A percentile compares a stretch with the other conserved stretches of the same genome.
Evolutionary conservation across 2,888 invertebrate genomes (phyloP).

Genomic region (Plebejus melissa): DNA sequence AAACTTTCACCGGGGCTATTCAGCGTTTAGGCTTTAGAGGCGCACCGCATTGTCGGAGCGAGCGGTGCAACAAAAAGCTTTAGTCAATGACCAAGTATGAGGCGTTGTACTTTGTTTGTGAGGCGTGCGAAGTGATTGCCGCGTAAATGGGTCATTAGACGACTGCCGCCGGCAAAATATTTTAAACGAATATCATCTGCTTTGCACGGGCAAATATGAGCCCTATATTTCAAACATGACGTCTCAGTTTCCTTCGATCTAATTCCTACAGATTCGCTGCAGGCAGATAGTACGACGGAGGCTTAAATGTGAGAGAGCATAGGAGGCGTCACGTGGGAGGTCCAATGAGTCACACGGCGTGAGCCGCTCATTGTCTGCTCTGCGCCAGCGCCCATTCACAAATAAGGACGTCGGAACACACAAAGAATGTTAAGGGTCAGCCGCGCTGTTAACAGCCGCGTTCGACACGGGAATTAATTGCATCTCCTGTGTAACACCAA

Average conservation of each 20-base stretch:
- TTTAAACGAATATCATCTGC: neutral
- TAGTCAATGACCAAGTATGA: constrained; percentile 18
- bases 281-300: neutral
- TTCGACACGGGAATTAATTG: constrained; percentile 1
- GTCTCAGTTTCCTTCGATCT: neutral
- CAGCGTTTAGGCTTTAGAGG: constrained; percentile 5
- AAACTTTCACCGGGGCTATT: constrained; percentile 9
- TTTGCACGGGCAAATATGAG: neutral
- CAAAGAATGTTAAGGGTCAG: constrained; percentile 45
- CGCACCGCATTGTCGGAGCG: neutral
- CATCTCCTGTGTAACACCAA: neutral
- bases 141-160: constrained; percentile 4
- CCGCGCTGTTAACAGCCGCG: constrained; percentile 37
- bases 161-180: constrained; percentile 6
- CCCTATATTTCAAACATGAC: neutral
- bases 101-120: constrained; percentile 22
- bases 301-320: constrained; percentile 36
- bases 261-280: neutral
- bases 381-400: constrained; percentile 60
- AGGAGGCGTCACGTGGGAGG: constrained; percentile 45
- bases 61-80: constrained; percentile 1
- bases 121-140: constrained; percentile 15
- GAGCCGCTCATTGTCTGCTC: constrained; percentile 48
- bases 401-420: constrained; percentile 34
- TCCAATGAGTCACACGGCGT: constrained; percentile 42